Evolutionary conservation across 2,113 vertebrate genomes (phyloP), one percentile per base, ranked within the genome.

Genomic region (Probosciger aterrimus): DNA sequence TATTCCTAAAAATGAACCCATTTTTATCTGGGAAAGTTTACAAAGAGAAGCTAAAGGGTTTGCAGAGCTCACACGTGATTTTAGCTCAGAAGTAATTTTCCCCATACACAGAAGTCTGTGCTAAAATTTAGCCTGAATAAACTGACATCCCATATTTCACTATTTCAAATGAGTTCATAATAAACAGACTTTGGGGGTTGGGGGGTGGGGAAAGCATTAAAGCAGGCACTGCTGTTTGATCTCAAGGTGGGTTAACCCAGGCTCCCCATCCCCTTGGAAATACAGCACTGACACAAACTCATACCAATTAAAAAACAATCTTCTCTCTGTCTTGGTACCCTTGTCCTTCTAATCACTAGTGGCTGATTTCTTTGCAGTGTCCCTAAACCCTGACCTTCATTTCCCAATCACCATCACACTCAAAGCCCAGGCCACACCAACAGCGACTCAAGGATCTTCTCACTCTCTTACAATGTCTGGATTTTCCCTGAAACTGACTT

Each of bases 121-220:
- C 4, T 85, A 60, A 47, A 69, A 74, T 39, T 79, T 35, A 79
- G 18, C 24, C 25, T 44, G 62, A 60, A 69, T 39, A 71, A 53
- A 60, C n/a, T 33, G 43, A n/a, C 16, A 69, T 31, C 55, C 9
- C 16, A 3, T 33, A 69, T 64, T 69, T 69, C 25, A 63, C 35
- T 69, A 59, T 53, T 82, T 89, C 30, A 84, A 80, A 31, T 23
- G 18, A 67, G 18, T n/a, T 73, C 6, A 13, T 33, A 73, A 71
- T 28, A 74, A 70, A 39, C 13, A 60, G 31, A 53, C 20, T 60
- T 73, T 6, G 27, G 9, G 9, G 8, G 3, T 0, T 0, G 22
- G 14, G 7, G 20, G 55, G 33, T 15, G 33, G n/a, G n/a, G 17
- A 60, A 59, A 63, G 3, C 46, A 30, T 22, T n/a, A 52, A 41